phyloP scores from a whole-genome alignment of 2,888 invertebrate species.

The Melinaea menophilus region DNA sequence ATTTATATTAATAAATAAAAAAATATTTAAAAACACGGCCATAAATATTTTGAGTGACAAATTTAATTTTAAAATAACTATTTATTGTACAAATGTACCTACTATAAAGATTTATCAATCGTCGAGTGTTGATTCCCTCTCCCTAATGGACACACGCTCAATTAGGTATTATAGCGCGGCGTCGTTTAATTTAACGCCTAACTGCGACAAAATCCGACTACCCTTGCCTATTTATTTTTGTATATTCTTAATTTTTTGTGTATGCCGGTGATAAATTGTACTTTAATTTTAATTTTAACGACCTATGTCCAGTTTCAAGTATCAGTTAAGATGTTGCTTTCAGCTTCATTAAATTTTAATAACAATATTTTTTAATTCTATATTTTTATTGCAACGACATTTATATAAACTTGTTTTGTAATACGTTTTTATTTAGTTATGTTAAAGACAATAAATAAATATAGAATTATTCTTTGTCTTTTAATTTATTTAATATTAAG shows the following conservation, averaged over 20 bases:
- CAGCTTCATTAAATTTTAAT: constrained; percentile 14
- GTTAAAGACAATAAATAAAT: background rate
- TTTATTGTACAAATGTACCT: constrained; percentile 16
- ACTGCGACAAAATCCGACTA: constrained; percentile 60
- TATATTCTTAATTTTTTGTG: constrained; percentile 46
- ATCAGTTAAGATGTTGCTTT: constrained; percentile 17
- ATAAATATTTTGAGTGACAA: background rate
- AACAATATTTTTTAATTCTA: constrained; percentile 5
- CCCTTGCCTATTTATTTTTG: constrained; percentile 65
- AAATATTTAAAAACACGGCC: too few relatives aligned
- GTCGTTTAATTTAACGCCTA: constrained; percentile 72
- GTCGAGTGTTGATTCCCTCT: constrained; percentile 46
- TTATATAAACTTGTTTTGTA: too few relatives aligned
- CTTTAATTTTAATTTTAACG: constrained; percentile 15
- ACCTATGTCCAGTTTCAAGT: constrained; percentile 12
- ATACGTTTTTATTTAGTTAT: background rate
- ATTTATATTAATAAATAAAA: background rate
- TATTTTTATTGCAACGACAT: too few relatives aligned
- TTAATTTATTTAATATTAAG: too few relatives aligned
- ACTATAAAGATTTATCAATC: constrained; percentile 42
- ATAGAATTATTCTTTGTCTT: too few relatives aligned
- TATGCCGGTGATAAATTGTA: constrained; percentile 28
- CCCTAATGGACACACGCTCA: constrained; percentile 71
- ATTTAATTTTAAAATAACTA: constrained; percentile 16
- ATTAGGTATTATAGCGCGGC: constrained; percentile 69